Evolutionary conservation across 2,113 vertebrate genomes (phyloP).

Genomic region (Xenus cinereus): DNA sequence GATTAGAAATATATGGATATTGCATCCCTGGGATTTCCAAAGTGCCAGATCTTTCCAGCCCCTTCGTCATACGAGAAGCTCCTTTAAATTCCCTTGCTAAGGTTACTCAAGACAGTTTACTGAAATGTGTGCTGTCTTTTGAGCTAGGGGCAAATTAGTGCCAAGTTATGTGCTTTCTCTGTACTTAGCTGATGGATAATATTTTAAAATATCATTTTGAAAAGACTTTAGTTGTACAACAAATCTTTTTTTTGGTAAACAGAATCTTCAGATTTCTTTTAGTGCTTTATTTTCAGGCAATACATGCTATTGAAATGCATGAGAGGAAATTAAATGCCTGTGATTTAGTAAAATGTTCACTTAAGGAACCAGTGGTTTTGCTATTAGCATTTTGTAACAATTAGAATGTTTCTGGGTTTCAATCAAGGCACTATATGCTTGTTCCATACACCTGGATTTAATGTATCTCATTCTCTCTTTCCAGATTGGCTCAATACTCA

Average conservation of each 20-base stretch:
- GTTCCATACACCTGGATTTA: not conserved
- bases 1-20: slow-evolving; percentile 65
- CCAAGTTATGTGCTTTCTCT: slow-evolving; percentile 4
- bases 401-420: not conserved
- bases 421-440: not conserved
- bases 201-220: slow-evolving; percentile 28
- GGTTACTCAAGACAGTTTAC: not conserved
- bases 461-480: not conserved
- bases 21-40: slow-evolving; percentile 49
- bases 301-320: not conserved
- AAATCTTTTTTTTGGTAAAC: slow-evolving; percentile 23
- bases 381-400: slow-evolving; percentile 20
- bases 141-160: not conserved
- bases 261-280: slow-evolving; percentile 33
- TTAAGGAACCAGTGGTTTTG: slow-evolving; percentile 1
- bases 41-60: not conserved
- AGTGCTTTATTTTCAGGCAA: slow-evolving; percentile 3
- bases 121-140: not conserved
- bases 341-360: slow-evolving; percentile 30
- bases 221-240: slow-evolving; percentile 20
- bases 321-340: slow-evolving; percentile 25
- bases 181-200: not conserved
- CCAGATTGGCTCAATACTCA: not conserved
- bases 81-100: not conserved
- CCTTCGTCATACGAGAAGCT: not conserved